Base-by-base conservation (phyloP, 1,140 invertebrate genomes). In the Aphaenogaster rudis region DNA sequence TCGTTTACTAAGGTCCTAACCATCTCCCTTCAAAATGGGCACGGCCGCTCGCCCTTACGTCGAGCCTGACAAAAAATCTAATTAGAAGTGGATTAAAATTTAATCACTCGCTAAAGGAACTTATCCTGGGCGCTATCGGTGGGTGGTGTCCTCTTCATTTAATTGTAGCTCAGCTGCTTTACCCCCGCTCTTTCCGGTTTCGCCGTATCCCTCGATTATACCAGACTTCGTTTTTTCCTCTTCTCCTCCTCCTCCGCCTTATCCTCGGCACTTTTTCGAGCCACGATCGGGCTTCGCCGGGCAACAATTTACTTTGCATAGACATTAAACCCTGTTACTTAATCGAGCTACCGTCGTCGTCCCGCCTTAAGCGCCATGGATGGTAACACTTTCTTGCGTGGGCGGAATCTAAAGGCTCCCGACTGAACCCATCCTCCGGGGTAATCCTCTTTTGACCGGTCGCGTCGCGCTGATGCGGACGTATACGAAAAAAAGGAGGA, bases 11-110 rank as follows among this genome's bases (percentile, higher is more conserved):
- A 28, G 57, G 45, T 50, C 63, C 54, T 86, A 11, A 39, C 74
- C 77, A 42, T 36, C 77, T 61, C 88, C 79, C 52, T 72, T 74
- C 42, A 52, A 69, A 78, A 87, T 80, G 52, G 67, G 72, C 76
- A 57, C 61, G 61, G 48, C 48, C 57, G 80, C 64, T 88, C 74
- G 80, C 84, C 91, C 86, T 92, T 88, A 86, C 87, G 87, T 86
- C 81, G 85, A 66, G 90, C 79, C 71, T 89, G 81, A 91, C 85
- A 91, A 93, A 92, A 93, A 94, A 93, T 94, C 91, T 94, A 94
- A 94, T 94, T 94, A 93, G 92, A 93, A 94, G 91, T 93, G 92
- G 91, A 94, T 94, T 94, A 94, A 94, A 94, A 94, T 94, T 94
- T 93, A 94, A 94, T 94, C 92, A 93, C 91, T 90, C 87, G 88